These are phyloP conservation scores for Catharus ustulatus DNA, from an alignment of 2,797 vertebrate species.

Conservation along the genomic window DNA sequence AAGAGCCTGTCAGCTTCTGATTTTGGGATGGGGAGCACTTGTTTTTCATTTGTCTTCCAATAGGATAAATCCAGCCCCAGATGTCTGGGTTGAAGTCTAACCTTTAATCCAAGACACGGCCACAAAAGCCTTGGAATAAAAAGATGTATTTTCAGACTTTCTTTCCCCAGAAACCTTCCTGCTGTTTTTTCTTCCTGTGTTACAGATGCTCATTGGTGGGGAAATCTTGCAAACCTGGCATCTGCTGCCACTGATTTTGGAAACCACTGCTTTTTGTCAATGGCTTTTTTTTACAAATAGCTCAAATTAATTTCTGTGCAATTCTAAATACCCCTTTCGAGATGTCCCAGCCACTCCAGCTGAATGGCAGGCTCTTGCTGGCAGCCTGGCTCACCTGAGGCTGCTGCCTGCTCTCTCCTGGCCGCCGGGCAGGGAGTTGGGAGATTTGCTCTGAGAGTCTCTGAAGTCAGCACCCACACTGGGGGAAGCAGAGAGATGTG, in stretches of 20 bases:
- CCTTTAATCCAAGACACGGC: not conserved
- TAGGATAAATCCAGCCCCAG: not conserved
- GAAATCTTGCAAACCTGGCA: not conserved
- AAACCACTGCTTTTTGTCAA: not conserved
- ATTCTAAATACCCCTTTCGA: not conserved
- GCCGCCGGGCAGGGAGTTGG: not conserved
- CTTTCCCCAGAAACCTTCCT: not conserved
- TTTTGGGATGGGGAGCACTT: not conserved
- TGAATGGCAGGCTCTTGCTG: not conserved
- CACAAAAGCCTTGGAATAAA: not conserved
- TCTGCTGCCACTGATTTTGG: slow-evolving; percentile 6
- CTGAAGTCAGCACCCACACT: fast-evolving
- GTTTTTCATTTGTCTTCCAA: not conserved
- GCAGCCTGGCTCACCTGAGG: not conserved
- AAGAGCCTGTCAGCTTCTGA: not conserved
- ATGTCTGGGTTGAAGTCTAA: slow-evolving; percentile 3
- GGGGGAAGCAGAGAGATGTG: not conserved
- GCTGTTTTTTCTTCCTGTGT: not conserved
- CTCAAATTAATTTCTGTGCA: not conserved
- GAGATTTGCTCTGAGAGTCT: not conserved
- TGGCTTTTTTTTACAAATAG: not conserved
- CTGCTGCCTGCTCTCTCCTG: not conserved
- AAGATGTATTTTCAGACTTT: not conserved
- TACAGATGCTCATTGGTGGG: not conserved
- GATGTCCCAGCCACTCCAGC: not conserved